Evolutionary conservation across 2,113 vertebrate species (phyloP).

Genomic region (Oriolus oriolus): DNA sequence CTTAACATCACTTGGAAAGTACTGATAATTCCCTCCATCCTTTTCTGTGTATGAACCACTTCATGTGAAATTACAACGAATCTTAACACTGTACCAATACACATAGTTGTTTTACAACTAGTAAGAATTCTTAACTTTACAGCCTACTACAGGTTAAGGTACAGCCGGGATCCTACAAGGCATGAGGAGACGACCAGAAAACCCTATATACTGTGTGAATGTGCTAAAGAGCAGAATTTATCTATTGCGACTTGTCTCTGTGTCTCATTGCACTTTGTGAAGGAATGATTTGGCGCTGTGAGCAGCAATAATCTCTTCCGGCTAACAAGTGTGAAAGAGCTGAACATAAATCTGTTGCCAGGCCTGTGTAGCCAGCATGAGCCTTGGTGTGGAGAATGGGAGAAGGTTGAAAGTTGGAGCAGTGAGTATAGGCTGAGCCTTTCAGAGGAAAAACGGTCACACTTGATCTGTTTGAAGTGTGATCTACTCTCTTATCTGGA

Average conservation of each 20-base stretch:
- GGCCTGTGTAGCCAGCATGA: not conserved
- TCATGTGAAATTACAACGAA: not conserved
- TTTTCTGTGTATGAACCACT: not conserved
- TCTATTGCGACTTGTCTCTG: not conserved
- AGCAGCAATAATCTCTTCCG: not conserved
- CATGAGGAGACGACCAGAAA: not conserved
- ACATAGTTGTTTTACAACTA: not conserved
- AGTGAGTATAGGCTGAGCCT: not conserved
- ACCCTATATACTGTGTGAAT: not conserved
- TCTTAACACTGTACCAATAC: not conserved
- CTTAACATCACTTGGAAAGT: not conserved
- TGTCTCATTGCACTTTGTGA: not conserved
- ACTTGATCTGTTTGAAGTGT: not conserved
- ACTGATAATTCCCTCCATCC: not conserved
- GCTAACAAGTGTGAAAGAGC: not conserved
- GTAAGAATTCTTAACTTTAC: not conserved
- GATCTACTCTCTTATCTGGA: not conserved
- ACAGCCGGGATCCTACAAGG: not conserved
- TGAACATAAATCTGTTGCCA: not conserved
- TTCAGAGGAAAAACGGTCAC: not conserved
- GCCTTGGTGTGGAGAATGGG: not conserved
- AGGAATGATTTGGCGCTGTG: not conserved
- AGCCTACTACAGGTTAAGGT: not conserved
- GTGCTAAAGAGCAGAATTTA: not conserved
- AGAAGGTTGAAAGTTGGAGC: not conserved